These are phyloP conservation scores for Mythimna vitellina DNA, from an alignment of 2,888 invertebrate species.

Conservation along the genomic window DNA sequence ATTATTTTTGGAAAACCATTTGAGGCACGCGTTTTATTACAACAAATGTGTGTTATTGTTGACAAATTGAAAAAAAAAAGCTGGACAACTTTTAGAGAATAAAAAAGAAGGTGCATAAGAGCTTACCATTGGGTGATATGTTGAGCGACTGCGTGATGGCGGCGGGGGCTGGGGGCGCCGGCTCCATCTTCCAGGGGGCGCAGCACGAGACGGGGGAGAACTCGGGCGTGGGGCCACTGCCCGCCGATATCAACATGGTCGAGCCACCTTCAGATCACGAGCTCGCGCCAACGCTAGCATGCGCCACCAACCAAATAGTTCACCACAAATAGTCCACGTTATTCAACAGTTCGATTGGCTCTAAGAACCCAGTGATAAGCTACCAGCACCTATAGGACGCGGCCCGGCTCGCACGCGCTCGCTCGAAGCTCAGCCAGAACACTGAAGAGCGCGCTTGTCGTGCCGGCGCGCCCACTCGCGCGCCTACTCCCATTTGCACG, in stretches of 20 bases:
- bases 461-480: conserved; percentile 89
- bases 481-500: conserved; percentile 90
- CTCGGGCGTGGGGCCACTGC: conserved; percentile 91
- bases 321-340: conserved; percentile 79
- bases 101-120: neutral
- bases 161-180: conserved; percentile 89
- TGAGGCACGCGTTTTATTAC: neutral
- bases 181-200: conserved; percentile 92
- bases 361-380: conserved; percentile 66
- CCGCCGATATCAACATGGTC: conserved; percentile 93
- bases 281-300: conserved; percentile 77
- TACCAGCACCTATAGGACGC: conserved; percentile 75
- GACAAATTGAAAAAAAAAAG: neutral
- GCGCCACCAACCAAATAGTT: conserved; percentile 78
- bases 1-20: neutral
- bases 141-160: conserved; percentile 88
- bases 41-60: neutral
- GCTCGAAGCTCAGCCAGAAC: conserved; percentile 90
- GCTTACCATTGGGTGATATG: conserved; percentile 91
- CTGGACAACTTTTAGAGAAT: neutral
- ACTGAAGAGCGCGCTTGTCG: conserved; percentile 90
- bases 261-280: conserved; percentile 80
- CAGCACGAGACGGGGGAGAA: conserved; percentile 91
- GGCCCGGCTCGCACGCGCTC: conserved; percentile 86
- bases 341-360: conserved; percentile 61